These are phyloP conservation scores for Drosophila anomalata DNA, from an alignment of 2,888 invertebrate genomes.

Conservation along the genomic window DNA sequence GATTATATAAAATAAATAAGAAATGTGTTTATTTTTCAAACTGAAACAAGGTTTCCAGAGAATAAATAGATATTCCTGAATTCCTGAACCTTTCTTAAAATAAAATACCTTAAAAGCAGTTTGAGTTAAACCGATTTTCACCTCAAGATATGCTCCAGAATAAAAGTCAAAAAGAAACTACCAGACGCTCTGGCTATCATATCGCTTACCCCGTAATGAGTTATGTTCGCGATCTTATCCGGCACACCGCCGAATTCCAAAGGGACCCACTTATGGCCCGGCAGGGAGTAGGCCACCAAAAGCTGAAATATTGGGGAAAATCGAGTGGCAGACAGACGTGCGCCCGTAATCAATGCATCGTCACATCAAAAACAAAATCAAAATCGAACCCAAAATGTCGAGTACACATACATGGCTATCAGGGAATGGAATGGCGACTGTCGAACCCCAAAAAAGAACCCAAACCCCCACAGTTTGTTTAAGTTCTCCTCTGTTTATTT, in stretches of 20 bases:
- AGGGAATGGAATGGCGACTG: conserved; percentile 21
- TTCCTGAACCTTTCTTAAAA: neutral
- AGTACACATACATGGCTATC: conserved; percentile 11
- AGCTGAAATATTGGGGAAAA: neutral
- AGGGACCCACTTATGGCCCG: conserved; percentile 56
- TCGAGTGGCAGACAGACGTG: conserved; percentile 45
- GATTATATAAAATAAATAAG: neutral
- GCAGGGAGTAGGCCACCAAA: conserved; percentile 1
- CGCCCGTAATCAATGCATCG: conserved; percentile 76
- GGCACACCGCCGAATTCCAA: conserved; percentile 38
- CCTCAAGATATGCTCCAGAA: conserved; percentile 2
- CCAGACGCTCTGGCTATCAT: conserved; percentile 45
- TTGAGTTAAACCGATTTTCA: conserved; percentile 26
- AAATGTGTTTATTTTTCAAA: neutral
- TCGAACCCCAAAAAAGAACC: conserved; percentile 39
- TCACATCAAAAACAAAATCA: conserved; percentile 58
- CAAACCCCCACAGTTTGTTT: conserved; percentile 69
- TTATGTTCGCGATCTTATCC: conserved; percentile 79
- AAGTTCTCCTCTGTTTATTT: conserved; percentile 73
- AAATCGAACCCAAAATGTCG: conserved; percentile 29
- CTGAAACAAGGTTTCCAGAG: neutral
- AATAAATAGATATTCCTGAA: neutral
- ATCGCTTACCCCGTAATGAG: conserved; percentile 70
- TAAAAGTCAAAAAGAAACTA: conserved; percentile 8
- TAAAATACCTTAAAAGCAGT: conserved; percentile 5